Evolutionary conservation across 1,140 invertebrate genomes (phyloP), one percentile per base, ranked within the genome.

Genomic region (Drosophila arizonae): DNA sequence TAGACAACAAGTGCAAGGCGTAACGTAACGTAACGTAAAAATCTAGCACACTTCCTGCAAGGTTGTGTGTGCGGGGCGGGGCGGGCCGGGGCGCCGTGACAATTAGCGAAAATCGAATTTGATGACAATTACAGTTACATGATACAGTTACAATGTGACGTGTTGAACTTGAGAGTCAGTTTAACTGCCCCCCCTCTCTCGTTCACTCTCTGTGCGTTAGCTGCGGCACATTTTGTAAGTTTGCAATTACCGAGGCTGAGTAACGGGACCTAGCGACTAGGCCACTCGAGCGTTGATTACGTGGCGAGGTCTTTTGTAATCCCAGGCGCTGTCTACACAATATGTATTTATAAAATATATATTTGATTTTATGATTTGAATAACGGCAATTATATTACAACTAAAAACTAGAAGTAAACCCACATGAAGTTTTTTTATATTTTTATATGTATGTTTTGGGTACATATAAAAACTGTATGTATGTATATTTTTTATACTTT

Each of bases 71-170:
- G 21, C 3, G 17, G 9, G n/a, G n/a, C 39, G 8, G 8, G 13
- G 13, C 21, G 24, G 1, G 1, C 21, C 10, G 15, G 4, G 30
- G 9, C 3, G 9, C 24, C 54, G 67, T 60, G 70, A 77, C 78
- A 81, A 85, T 86, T 85, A 86, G 81, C 76, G 61, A 82, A 82
- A 82, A 82, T 82, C 82, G 81, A 86, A 86, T 86, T 86, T 86
- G 78, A 77, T 81, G 76, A 77, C 73, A 77, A 86, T 86, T 86
- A 86, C 81, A 87, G 75, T 81, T 87, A 77, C 78, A 75, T 68
- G 68, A 60, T 60, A 46, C 54, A 36, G 15, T 67, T 61, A 39
- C 30, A 72, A 45, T 45, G 50, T 77, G 74, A 63, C 58, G 74
- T 77, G 81, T 67, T 78, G 77, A 70, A 79, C 74, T 85, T 73